Conservation (phyloP, 2,888 invertebrate species). For the Labia minor region DNA sequence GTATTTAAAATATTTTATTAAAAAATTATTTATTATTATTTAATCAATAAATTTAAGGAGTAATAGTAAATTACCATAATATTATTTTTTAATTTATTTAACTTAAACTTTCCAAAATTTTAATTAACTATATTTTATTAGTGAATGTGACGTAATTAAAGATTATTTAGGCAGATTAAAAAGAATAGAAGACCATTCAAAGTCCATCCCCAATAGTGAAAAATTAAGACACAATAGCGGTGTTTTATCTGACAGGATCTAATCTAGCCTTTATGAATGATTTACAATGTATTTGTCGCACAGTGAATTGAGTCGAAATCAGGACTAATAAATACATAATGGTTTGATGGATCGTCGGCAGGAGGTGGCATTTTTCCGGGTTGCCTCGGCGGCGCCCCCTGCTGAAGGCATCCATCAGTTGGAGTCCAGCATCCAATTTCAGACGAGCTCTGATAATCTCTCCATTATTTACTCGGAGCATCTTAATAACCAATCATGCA, state of each 20-base stretch:
- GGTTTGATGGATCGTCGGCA: background rate
- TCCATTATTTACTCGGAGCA: conserved; percentile 13
- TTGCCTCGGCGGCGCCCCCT: conserved; percentile 7
- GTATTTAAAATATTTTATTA: no score
- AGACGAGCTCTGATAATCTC: background rate
- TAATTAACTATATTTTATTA: no score
- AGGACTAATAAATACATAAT: conserved; percentile 13
- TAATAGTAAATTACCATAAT: no score
- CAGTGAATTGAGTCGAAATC: conserved; percentile 2
- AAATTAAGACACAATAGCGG: background rate
- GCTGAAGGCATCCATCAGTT: conserved; percentile 3
- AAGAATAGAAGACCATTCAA: no score
- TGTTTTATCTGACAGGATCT: conserved; percentile 13
- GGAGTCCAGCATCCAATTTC: background rate
- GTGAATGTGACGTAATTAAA: no score
- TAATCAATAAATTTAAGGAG: no score
- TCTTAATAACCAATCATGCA: conserved; percentile 13
- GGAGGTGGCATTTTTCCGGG: background rate
- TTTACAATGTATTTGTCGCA: conserved; percentile 7
- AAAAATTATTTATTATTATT: no score
- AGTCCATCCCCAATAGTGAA: background rate
- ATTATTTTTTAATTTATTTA: no score
- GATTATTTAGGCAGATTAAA: no score
- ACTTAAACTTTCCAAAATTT: no score
- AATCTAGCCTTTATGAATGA: conserved; percentile 1